Base-by-base conservation (phyloP, 2,797 vertebrate species). In the Botia almorhae region DNA sequence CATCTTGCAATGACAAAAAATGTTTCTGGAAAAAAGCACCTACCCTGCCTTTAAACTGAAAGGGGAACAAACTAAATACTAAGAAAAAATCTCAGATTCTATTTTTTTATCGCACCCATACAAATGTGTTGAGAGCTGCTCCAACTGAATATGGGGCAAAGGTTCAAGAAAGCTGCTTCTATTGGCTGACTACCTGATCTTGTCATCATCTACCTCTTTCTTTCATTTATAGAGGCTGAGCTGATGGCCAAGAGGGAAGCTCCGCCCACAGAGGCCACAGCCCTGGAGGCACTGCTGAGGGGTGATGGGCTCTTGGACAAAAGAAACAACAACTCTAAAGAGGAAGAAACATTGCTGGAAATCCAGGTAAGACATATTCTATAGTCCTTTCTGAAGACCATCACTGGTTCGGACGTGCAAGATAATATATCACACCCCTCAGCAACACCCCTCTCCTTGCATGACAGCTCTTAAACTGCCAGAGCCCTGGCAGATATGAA, bases 331-430 rank as follows among this genome's bases (percentile, higher is more conserved):
- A 87, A 96, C 78, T 84, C 90, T 84, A 96, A 96, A 87, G 97
- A 99, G n/a, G 97, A 99, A 67, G 97, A 98, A 79, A 97, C 95
- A 71, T 85, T 97, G 84, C 94, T 97, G 89, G 97, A 98, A 89
- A 97, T 98, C 81, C 97, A 99, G 96, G 97, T 98, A 91, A n/a
- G n/a, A 39, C 6, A 11, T 7, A 56, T 1, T 1, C 21, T 4
- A 61, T 39, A 39, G 21, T 26, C 50, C 1, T 68, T 69, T 69
- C 8, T 4, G 26, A 69, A 0, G 2, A 29, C n/a, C 2, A 8
- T 36, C 29, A 2, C 2, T 56, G 29, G 51, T 23, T 72, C 56
- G n/a, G n/a, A 69, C 0, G 1, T 23, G 33, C 7, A 73, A 8
- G 7, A 60, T 43, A 58, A 17, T 43, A 26, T 61, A 64, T 36